Conservation (phyloP, 2,888 invertebrate species). For the Caenorhabditis sulstoni region DNA sequence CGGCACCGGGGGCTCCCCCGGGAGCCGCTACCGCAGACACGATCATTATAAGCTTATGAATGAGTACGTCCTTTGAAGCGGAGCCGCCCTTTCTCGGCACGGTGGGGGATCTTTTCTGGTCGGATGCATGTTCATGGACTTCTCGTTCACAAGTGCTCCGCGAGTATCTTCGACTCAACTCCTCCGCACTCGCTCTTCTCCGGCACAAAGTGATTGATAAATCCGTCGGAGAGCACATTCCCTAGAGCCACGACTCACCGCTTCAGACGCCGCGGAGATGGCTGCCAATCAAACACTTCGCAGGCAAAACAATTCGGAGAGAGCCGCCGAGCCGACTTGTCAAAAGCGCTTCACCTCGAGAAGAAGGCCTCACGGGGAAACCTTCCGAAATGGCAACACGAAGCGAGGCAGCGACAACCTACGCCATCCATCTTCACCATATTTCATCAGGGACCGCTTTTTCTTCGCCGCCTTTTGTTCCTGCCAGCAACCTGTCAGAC, state of each 20-base stretch:
- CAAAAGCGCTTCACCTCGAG: slow-evolving; percentile 42
- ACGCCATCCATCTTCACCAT: slow-evolving; percentile 51
- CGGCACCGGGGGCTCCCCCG: slow-evolving; percentile 27
- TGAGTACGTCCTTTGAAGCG: slow-evolving; percentile 51
- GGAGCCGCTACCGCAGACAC: slow-evolving; percentile 44
- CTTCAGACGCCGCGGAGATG: slow-evolving; percentile 15
- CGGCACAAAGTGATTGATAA: slow-evolving; percentile 56
- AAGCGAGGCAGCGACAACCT: slow-evolving; percentile 46
- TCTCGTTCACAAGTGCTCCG: neutral
- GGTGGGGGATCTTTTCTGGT: neutral
- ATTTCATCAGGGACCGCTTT: slow-evolving; percentile 59
- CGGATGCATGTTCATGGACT: neutral
- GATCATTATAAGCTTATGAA: slow-evolving; percentile 57
- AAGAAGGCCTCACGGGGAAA: slow-evolving; percentile 53
- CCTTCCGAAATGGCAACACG: slow-evolving; percentile 56
- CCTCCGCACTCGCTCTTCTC: slow-evolving; percentile 30
- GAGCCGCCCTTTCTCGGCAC: neutral
- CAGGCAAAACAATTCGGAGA: slow-evolving; percentile 58
- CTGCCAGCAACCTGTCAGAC: slow-evolving; percentile 20
- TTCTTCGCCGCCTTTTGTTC: slow-evolving; percentile 9
- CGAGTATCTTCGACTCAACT: slow-evolving; percentile 17
- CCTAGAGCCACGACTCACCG: slow-evolving; percentile 45
- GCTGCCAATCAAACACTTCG: slow-evolving; percentile 63
- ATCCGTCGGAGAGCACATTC: slow-evolving; percentile 38
- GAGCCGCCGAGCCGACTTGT: slow-evolving; percentile 47